A percentile compares a stretch with the other conserved stretches of the same genome.
phyloP scores from a whole-genome alignment of 2,888 invertebrate genomes.

The Cantharis rustica region DNA sequence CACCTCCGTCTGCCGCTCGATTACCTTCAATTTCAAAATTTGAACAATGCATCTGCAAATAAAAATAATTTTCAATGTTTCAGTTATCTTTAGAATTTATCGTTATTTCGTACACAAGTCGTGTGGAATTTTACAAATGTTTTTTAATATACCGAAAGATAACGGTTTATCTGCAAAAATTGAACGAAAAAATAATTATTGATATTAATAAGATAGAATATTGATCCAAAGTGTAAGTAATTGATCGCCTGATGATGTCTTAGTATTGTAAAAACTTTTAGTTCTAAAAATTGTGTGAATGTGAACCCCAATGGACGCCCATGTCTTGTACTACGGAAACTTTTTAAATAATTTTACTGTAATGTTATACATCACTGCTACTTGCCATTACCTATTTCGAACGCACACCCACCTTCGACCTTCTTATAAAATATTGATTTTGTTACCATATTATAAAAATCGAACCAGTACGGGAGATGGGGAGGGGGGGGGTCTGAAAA shows the following conservation, averaged over 20 bases:
- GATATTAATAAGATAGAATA: too few species aligned
- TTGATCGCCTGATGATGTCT: too few species aligned
- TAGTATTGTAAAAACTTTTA: too few species aligned
- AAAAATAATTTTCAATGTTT: conserved; percentile 12
- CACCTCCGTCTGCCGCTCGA: conserved; percentile 45
- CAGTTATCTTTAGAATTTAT: too few species aligned
- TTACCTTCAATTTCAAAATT: conserved; percentile 44
- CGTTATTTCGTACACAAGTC: neutral
- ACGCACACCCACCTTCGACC: neutral
- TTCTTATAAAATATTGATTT: neutral
- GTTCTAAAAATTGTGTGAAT: too few species aligned
- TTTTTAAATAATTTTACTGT: neutral
- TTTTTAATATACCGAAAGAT: neutral
- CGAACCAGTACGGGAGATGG: neutral
- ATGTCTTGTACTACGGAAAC: neutral
- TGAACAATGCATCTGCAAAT: conserved; percentile 55
- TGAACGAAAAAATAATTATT: neutral
- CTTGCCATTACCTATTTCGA: neutral
- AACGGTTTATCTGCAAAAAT: neutral
- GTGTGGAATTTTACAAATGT: neutral
- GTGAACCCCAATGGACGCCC: too few species aligned
- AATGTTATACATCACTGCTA: neutral
- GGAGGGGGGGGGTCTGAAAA: too few species aligned
- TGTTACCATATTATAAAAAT: neutral
- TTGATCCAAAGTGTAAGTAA: neutral